Percentiles rank a stretch among this genome's conserved stretches.
phyloP scores from a whole-genome alignment of 2,113 vertebrate species.

The Orthonyx spaldingii region DNA sequence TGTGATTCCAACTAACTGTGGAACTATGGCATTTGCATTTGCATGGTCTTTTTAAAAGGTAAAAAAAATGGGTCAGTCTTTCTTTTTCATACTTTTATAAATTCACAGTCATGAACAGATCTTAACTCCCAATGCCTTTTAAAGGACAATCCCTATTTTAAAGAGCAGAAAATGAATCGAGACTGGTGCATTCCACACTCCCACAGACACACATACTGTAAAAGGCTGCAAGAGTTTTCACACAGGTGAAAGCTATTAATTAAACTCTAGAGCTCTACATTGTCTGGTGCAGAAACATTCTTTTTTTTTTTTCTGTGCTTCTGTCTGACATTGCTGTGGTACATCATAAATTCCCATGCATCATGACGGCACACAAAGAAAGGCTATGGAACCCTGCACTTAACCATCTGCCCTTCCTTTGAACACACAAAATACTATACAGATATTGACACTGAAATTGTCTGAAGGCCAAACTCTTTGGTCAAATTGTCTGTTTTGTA shows the following conservation, averaged over 20 bases:
- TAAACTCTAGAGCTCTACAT: not conserved
- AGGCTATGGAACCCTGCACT: not conserved
- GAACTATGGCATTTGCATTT: not conserved
- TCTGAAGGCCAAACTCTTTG: not conserved
- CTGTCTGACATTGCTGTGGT: not conserved
- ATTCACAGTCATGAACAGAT: not conserved
- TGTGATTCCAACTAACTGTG: not conserved
- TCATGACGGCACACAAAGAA: not conserved
- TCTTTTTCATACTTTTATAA: not conserved
- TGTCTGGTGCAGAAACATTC: not conserved
- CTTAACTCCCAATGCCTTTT: not conserved
- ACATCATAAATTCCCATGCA: not conserved
- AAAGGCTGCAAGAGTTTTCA: not conserved
- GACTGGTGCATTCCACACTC: accelerated
- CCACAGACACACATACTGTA: not conserved
- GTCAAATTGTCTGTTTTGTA: not conserved
- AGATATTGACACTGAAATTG: not conserved
- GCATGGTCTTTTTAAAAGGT: not conserved
- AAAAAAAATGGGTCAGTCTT: not conserved
- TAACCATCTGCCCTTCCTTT: not conserved
- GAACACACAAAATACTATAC: not conserved
- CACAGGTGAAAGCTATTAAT: not conserved
- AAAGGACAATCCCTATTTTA: not conserved
- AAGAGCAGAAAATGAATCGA: not conserved
- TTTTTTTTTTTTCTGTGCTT: not conserved